Evolutionary conservation across 2,797 vertebrate species (phyloP).

Genomic region (Poliocrania exsul): DNA sequence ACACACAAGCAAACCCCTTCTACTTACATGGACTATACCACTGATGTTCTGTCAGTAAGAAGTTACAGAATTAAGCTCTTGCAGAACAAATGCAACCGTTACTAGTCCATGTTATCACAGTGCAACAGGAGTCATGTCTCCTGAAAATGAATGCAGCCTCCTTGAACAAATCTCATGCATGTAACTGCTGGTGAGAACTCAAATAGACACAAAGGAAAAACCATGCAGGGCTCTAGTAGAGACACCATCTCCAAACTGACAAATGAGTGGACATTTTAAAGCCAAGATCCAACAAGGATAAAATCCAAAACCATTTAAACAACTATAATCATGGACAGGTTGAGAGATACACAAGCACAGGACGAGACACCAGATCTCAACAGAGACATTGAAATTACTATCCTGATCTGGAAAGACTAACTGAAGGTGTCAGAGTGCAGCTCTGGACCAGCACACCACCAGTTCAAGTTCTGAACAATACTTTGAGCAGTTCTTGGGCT

Average conservation of each 20-base stretch:
- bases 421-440: slow-evolving; percentile 55
- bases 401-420: slow-evolving; percentile 64
- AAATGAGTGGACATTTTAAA: slow-evolving; percentile 51
- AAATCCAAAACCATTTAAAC: slow-evolving; percentile 57
- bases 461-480: slow-evolving; percentile 53
- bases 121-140: background rate
- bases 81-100: background rate
- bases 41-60: background rate
- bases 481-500: slow-evolving; percentile 17
- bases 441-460: slow-evolving; percentile 52
- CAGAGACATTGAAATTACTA: slow-evolving; percentile 63
- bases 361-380: slow-evolving; percentile 62
- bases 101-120: background rate
- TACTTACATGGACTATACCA: background rate
- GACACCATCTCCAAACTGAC: background rate
- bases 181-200: background rate
- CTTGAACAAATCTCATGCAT: background rate
- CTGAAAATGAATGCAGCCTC: slow-evolving; percentile 2
- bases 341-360: slow-evolving; percentile 52
- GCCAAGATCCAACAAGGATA: slow-evolving; percentile 51
- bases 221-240: background rate
- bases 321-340: slow-evolving; percentile 52
- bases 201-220: background rate
- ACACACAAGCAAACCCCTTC: background rate
- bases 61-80: background rate